Evolutionary conservation across 2,113 vertebrate genomes (phyloP).

Genomic region (Pelvicachromis taeniatus): DNA sequence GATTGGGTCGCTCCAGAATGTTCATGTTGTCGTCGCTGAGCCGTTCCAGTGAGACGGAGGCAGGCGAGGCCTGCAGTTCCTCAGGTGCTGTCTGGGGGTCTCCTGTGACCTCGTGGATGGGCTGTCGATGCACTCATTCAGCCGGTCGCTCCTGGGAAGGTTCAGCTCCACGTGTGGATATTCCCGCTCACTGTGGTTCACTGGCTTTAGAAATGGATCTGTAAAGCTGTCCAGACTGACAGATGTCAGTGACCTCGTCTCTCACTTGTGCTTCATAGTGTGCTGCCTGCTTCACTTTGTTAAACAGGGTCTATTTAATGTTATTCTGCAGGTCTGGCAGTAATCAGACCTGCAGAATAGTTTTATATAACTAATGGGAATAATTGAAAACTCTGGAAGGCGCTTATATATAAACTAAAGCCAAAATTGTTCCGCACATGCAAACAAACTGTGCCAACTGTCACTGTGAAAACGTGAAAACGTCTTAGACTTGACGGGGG

Average conservation of each 20-base stretch:
- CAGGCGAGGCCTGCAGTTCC: accelerated
- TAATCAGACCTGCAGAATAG: no score
- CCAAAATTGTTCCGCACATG: background rate
- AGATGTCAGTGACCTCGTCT: background rate
- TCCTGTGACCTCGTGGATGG: accelerated
- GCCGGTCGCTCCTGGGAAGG: background rate
- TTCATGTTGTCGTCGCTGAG: background rate
- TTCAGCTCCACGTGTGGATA: background rate
- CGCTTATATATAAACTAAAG: background rate
- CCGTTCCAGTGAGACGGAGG: accelerated
- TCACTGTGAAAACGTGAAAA: background rate
- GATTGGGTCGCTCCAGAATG: background rate
- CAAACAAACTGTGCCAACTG: background rate
- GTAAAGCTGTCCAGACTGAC: background rate
- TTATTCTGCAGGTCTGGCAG: background rate
- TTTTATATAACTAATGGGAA: background rate
- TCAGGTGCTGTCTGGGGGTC: background rate
- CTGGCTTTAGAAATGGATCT: background rate
- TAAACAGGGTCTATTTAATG: background rate
- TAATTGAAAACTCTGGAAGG: background rate
- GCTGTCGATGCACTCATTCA: background rate
- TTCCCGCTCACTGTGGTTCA: background rate
- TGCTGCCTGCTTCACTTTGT: background rate
- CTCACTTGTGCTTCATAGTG: background rate
- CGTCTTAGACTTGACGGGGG: background rate